Evolutionary conservation across 2,888 invertebrate species (phyloP).

Genomic region (Gasteruption jaculator): DNA sequence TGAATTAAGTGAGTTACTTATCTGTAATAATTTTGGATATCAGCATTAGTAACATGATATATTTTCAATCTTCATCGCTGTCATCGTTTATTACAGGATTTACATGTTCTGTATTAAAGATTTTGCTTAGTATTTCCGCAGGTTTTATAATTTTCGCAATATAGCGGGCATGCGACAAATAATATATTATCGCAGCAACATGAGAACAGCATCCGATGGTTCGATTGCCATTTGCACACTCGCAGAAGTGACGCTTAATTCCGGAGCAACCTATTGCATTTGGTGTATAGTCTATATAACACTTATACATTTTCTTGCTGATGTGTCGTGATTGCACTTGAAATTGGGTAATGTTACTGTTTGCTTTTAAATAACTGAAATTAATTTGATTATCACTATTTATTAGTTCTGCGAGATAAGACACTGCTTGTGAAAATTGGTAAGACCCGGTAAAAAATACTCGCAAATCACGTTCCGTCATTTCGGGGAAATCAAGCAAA

Average conservation of each 20-base stretch:
- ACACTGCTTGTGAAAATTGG: conserved; percentile 23
- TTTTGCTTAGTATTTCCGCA: conserved; percentile 11
- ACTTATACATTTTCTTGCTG: conserved; percentile 18
- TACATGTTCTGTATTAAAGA: conserved; percentile 2
- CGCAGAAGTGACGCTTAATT: conserved; percentile 11
- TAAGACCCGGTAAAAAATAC: conserved; percentile 25
- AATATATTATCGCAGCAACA: conserved; percentile 11
- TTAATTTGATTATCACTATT: conserved; percentile 19
- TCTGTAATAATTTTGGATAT: too few relatives aligned
- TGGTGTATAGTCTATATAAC: conserved; percentile 18
- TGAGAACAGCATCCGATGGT: conserved; percentile 18
- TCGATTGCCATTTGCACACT: conserved; percentile 14
- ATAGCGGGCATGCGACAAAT: conserved; percentile 15
- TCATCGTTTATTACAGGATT: not conserved
- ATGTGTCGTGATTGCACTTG: conserved; percentile 22
- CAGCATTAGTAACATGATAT: too few relatives aligned
- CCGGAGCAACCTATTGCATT: conserved; percentile 9
- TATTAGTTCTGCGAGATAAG: conserved; percentile 24
- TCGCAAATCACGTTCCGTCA: conserved; percentile 17
- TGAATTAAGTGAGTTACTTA: too few relatives aligned
- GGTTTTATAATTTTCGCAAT: conserved; percentile 12
- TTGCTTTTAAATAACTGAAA: conserved; percentile 21
- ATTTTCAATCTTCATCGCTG: conserved; percentile 4
- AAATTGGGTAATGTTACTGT: conserved; percentile 19
- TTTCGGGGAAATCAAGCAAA: not conserved